phyloP scores from a whole-genome alignment of 2,113 vertebrate genomes.

The Circaetus cinerascens region DNA sequence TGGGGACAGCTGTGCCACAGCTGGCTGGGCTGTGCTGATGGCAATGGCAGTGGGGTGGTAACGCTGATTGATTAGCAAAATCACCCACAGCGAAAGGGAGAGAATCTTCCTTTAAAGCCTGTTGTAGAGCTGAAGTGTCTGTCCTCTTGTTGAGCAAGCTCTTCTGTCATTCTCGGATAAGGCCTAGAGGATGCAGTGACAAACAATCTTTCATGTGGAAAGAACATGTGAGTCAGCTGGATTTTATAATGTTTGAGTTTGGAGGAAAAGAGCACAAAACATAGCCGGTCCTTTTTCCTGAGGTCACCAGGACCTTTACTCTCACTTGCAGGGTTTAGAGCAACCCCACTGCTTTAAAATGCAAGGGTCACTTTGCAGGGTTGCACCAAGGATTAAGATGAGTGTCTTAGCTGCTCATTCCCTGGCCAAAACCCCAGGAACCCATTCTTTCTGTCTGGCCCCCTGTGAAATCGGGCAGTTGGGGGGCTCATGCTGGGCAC shows the following conservation, averaged over 20 bases:
- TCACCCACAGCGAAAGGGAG: too few relatives aligned
- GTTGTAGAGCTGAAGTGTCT: background rate
- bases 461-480: background rate
- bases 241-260: background rate
- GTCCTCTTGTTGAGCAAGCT: background rate
- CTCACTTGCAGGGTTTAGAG: background rate
- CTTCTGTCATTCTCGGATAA: background rate
- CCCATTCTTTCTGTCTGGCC: background rate
- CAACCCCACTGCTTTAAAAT: background rate
- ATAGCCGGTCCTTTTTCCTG: background rate
- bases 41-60: rapidly evolving
- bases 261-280: background rate
- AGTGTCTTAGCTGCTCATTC: background rate
- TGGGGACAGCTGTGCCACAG: background rate
- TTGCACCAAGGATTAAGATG: background rate
- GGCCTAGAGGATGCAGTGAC: background rate
- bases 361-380: background rate
- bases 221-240: background rate
- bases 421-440: background rate
- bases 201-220: background rate
- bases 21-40: background rate
- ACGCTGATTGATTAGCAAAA: too few relatives aligned
- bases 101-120: too few relatives aligned
- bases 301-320: background rate
- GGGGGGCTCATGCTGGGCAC: background rate